Base-by-base conservation (phyloP, 2,113 vertebrate genomes). In the Mustelus asterias region DNA sequence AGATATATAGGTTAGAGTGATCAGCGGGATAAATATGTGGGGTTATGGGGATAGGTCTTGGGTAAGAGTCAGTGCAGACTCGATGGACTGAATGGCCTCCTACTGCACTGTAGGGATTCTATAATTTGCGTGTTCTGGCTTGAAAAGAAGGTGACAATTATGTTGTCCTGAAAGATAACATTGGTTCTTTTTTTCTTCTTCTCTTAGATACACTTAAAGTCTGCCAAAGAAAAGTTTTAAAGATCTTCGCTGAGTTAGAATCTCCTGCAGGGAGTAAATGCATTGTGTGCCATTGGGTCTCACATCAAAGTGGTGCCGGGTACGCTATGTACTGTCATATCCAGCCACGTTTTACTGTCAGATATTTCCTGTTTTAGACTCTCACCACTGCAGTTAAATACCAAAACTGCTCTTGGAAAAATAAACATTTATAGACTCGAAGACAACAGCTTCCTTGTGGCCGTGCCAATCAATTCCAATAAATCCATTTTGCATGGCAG, bases 401-500 rank as follows among this genome's bases (percentile, higher is more conserved):
- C 63, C 37, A 90, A 93, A 93, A 54, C 41, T 48, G 92, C 63
- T 37, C 48, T 76, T 95, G 94, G 89, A 95, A 72, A 95, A 95
- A 95, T 95, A 95, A 95, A 72, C 94, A 95, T 72, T 95, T 95
- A 70, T 44, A 72, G 65, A 72, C 94, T 16, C 33, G 14, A 76
- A 95, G 69, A 95, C 94, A 95, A 70, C 94, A 70, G 69, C n/a
- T 70, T 72, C 69, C 67, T 95, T 95, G 69, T 95, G 89, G 89
- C 20, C 48, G 94, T 95, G 94, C 94, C 69, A 95, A 76, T 95
- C 26, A 72, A 95, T 95, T 48, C 67, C 67, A 54, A 95, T 72
- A 76, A 95, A 95, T 95, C 67, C 29, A 95, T 95, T 72, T 41
- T 72, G 67, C 22, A 1, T 76, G 94, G 67, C 94, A 95, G 94